phyloP scores from a whole-genome alignment of 2,797 vertebrate species.

The Diplodus sargus region DNA sequence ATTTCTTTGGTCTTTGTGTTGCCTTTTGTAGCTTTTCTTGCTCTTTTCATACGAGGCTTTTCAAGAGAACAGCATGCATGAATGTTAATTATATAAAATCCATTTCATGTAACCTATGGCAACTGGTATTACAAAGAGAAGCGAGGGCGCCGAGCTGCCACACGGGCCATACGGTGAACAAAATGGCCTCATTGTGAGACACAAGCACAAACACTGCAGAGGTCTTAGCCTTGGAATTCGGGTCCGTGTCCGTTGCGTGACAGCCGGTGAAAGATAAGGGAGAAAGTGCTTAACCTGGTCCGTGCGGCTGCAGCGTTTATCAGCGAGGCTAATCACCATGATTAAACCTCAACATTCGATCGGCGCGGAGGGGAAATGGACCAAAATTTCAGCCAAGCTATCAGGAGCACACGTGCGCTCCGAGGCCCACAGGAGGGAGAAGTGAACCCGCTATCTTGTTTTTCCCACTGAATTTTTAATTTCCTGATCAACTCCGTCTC shows the following conservation, averaged over 20 bases:
- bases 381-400: conserved; percentile 38
- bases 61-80: conserved; percentile 10
- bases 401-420: conserved; percentile 1
- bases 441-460: conserved; percentile 55
- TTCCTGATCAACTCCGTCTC: conserved; percentile 69
- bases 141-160: not conserved
- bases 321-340: conserved; percentile 66
- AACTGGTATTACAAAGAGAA: conserved; percentile 20
- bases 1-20: not conserved
- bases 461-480: conserved; percentile 69
- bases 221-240: conserved; percentile 40
- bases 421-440: conserved; percentile 2
- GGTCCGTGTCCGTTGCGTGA: conserved; percentile 47
- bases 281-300: conserved; percentile 33
- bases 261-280: conserved; percentile 59
- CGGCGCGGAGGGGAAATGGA: conserved; percentile 50
- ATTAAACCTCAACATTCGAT: conserved; percentile 74
- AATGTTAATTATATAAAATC: conserved; percentile 2
- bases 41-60: not conserved
- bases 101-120: conserved; percentile 33
- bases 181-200: conserved; percentile 30
- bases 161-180: not conserved
- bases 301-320: conserved; percentile 59
- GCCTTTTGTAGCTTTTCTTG: not conserved
- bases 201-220: not conserved